These are phyloP conservation scores for Ephestia elutella DNA, from an alignment of 1,140 invertebrate genomes.

Conservation along the genomic window DNA sequence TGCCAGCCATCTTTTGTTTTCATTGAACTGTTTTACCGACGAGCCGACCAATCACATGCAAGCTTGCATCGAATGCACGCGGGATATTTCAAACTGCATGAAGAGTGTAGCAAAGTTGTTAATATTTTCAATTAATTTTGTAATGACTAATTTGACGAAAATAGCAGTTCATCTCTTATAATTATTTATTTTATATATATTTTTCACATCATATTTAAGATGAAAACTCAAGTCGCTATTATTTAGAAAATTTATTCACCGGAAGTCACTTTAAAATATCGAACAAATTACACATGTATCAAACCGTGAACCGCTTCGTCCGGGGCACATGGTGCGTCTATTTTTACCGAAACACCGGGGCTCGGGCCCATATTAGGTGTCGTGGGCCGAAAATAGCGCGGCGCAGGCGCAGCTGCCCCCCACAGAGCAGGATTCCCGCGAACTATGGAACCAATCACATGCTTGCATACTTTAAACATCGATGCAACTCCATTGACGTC, in stretches of 20 bases:
- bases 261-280: not conserved
- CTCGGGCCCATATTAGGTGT: conserved; percentile 69
- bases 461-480: not conserved
- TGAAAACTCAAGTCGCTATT: too few relatives aligned
- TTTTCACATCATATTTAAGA: too few relatives aligned
- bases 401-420: conserved; percentile 38
- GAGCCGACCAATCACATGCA: conserved; percentile 16
- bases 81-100: conserved; percentile 33
- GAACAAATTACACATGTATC: conserved; percentile 1
- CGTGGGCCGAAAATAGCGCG: conserved; percentile 55
- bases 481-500: too few relatives aligned
- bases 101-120: not conserved
- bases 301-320: not conserved
- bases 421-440: conserved; percentile 27
- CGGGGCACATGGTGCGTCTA: conserved; percentile 36
- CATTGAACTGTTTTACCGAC: conserved; percentile 57
- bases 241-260: too few relatives aligned
- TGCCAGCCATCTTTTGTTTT: conserved; percentile 52
- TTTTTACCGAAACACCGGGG: conserved; percentile 65
- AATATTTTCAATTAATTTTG: not conserved
- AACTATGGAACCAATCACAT: not conserved
- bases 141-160: not conserved
- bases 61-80: conserved; percentile 28
- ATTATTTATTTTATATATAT: too few relatives aligned
- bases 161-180: not conserved